These are phyloP conservation scores for Smittia aterrima DNA, from an alignment of 2,888 invertebrate genomes.

Conservation along the genomic window DNA sequence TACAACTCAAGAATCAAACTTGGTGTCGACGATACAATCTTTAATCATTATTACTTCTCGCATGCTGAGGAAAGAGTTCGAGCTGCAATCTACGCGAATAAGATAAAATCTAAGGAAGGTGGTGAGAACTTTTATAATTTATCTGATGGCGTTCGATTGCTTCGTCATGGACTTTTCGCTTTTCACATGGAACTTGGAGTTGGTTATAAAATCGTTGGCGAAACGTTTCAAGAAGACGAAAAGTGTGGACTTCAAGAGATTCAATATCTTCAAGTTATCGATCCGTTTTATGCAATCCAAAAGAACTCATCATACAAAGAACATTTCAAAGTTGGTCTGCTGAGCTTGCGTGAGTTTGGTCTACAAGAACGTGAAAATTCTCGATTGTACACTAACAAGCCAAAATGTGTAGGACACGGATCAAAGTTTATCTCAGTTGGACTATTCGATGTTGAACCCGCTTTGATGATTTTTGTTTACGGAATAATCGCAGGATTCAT, in stretches of 20 bases:
- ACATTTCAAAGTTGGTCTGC: slow-evolving; percentile 64
- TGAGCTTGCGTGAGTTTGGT: slow-evolving; percentile 61
- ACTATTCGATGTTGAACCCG: slow-evolving; percentile 60
- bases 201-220: slow-evolving; percentile 65
- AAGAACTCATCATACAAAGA: slow-evolving; percentile 64
- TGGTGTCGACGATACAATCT: slow-evolving; percentile 68
- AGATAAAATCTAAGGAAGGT: slow-evolving; percentile 62
- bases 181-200: slow-evolving; percentile 67
- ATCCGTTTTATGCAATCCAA: slow-evolving; percentile 63
- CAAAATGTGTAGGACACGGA: slow-evolving; percentile 56
- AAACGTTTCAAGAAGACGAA: slow-evolving; percentile 66
- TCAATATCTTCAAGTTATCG: slow-evolving; percentile 61
- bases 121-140: slow-evolving; percentile 60
- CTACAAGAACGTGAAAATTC: slow-evolving; percentile 56
- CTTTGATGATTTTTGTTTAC: slow-evolving; percentile 54
- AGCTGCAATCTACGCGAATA: slow-evolving; percentile 62
- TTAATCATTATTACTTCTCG: slow-evolving; percentile 67
- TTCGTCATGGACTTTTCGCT: slow-evolving; percentile 63
- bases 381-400: slow-evolving; percentile 61
- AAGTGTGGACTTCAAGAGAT: slow-evolving; percentile 71
- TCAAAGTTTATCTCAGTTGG: slow-evolving; percentile 62
- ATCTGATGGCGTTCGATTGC: slow-evolving; percentile 61
- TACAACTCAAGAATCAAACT: slow-evolving; percentile 64
- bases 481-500: slow-evolving; percentile 51
- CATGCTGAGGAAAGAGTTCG: slow-evolving; percentile 64